A percentile compares a stretch with the other conserved stretches of the same genome.
Evolutionary conservation across 2,888 invertebrate genomes (phyloP).

Genomic region (Athrips mouffetella): DNA sequence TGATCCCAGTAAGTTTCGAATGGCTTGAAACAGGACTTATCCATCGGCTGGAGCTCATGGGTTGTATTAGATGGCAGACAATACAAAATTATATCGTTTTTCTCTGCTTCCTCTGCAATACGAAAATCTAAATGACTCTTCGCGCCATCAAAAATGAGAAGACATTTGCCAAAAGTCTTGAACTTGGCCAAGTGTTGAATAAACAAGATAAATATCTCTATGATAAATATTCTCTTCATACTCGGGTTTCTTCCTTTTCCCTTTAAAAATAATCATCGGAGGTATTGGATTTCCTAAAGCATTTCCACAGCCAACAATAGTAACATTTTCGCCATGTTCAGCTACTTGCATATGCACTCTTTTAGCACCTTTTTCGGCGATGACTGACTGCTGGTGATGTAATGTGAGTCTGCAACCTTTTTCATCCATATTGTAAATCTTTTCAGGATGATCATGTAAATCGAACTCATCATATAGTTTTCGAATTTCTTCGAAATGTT

Average conservation of each 20-base stretch:
- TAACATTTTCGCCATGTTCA: constrained; percentile 17
- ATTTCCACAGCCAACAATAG: constrained; percentile 8
- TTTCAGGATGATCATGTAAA: constrained; percentile 12
- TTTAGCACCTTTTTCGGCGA: constrained; percentile 7
- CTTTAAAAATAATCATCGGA: constrained; percentile 12
- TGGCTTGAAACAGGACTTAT: constrained; percentile 9
- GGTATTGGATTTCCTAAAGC: constrained; percentile 9
- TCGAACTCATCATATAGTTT: constrained; percentile 9
- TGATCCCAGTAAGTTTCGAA: constrained; percentile 7
- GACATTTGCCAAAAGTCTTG: too few relatives aligned
- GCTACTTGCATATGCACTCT: constrained; percentile 10
- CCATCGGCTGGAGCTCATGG: too few relatives aligned
- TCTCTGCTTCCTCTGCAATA: too few relatives aligned
- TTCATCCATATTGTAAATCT: constrained; percentile 17
- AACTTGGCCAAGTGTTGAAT: too few relatives aligned
- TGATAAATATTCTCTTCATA: constrained; percentile 19
- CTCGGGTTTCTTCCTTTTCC: constrained; percentile 20
- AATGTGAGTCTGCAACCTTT: constrained; percentile 17
- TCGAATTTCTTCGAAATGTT: constrained; percentile 13
- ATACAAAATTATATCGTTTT: too few relatives aligned
- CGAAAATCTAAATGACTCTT: too few relatives aligned
- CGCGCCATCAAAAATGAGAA: too few relatives aligned
- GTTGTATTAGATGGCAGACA: too few relatives aligned
- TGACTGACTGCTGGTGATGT: constrained; percentile 13
- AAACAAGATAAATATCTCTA: too few relatives aligned